Conservation (phyloP, 2,797 vertebrate species). For the Prunella strophiata region DNA sequence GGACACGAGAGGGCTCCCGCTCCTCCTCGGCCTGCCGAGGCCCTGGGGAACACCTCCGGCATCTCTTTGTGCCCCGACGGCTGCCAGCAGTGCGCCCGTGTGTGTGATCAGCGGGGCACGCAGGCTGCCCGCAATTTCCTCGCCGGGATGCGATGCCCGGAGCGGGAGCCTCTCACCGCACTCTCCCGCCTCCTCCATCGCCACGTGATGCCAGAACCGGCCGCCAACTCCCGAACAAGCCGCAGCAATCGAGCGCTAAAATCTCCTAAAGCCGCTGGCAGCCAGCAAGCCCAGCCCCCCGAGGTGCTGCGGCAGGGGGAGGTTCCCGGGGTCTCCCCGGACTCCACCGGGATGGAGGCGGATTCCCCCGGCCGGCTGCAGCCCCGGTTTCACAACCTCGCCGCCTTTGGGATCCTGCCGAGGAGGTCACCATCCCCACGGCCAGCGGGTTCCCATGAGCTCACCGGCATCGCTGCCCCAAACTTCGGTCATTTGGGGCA, state of each 20-base stretch:
- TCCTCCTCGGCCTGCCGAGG: not conserved
- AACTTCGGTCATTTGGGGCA: too few relatives aligned
- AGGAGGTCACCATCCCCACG: not conserved
- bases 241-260: not conserved
- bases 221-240: not conserved
- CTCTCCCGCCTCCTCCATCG: not conserved
- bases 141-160: not conserved
- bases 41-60: not conserved
- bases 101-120: not conserved
- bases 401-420: not conserved
- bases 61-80: not conserved
- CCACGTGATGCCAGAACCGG: not conserved
- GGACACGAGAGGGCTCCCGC: not conserved
- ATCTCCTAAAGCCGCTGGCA: fast-evolving
- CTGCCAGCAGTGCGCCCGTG: not conserved
- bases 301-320: not conserved
- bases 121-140: not conserved
- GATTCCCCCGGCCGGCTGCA: not conserved
- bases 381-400: not conserved
- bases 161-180: not conserved
- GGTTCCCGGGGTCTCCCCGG: not conserved
- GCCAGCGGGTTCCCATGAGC: not conserved
- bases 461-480: not conserved
- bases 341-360: not conserved
- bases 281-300: fast-evolving